A percentile compares a stretch with the other conserved stretches of the same genome.
Conservation (phyloP, 2,888 invertebrate species). For the Phaedon cochleariae region DNA sequence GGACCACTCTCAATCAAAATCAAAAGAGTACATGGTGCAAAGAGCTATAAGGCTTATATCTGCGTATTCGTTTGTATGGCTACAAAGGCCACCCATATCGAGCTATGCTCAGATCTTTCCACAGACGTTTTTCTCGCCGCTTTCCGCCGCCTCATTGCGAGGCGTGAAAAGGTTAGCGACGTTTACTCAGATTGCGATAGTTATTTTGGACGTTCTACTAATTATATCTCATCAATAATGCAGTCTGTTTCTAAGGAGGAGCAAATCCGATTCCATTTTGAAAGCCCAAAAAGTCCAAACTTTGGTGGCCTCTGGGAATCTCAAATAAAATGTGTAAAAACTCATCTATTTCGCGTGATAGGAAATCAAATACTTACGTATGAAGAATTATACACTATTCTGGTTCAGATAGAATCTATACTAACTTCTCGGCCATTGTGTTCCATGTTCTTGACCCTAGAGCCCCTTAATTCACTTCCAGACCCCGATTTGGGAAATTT, state of each 20-base stretch:
- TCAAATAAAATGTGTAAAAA: not conserved
- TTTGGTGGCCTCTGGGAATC: slow-evolving; percentile 2
- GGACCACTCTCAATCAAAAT: not conserved
- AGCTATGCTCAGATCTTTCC: not conserved
- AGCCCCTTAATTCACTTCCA: slow-evolving; percentile 1
- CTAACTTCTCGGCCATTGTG: slow-evolving; percentile 31
- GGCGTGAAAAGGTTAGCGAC: not conserved
- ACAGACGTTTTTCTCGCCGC: not conserved
- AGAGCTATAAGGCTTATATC: not conserved
- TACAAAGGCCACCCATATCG: not conserved
- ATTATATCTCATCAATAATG: not conserved
- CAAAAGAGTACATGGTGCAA: not conserved
- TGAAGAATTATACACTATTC: slow-evolving; percentile 28
- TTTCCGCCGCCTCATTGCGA: not conserved
- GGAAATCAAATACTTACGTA: slow-evolving; percentile 27
- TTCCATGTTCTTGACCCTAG: not conserved
- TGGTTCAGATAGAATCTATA: slow-evolving; percentile 25
- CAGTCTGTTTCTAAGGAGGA: not conserved
- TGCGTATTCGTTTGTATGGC: slow-evolving; percentile 4
- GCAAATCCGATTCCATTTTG: not conserved
- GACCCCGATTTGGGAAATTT: slow-evolving; percentile 9
- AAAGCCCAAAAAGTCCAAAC: not conserved
- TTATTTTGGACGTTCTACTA: not conserved
- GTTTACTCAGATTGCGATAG: not conserved
- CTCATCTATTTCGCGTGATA: slow-evolving; percentile 14